phyloP scores from a whole-genome alignment of 1,140 invertebrate genomes.

The Melitaea cinxia region DNA sequence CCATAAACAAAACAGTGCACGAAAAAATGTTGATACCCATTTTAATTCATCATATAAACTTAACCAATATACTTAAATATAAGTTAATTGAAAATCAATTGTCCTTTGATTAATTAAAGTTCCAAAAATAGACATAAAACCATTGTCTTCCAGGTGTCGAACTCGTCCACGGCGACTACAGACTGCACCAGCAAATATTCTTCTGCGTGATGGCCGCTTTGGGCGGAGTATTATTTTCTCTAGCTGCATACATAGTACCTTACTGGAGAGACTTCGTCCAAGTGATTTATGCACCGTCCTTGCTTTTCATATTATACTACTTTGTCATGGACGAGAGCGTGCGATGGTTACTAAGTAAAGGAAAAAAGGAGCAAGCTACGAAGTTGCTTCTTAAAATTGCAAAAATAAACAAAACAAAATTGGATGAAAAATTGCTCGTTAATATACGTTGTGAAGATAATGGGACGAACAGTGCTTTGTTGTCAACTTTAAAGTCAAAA shows the following conservation, averaged over 20 bases:
- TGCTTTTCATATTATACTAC: constrained; percentile 52
- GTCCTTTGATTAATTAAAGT: too few species aligned
- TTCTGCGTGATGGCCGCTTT: constrained; percentile 39
- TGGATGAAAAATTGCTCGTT: constrained; percentile 42
- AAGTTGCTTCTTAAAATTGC: constrained; percentile 55
- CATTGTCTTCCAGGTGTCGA: constrained; percentile 54
- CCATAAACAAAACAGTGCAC: too few species aligned
- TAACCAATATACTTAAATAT: too few species aligned
- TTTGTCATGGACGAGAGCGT: constrained; percentile 62
- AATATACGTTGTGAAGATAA: constrained; percentile 49
- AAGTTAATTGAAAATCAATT: too few species aligned
- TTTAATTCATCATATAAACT: too few species aligned
- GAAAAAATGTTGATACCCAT: too few species aligned
- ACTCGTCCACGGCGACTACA: constrained; percentile 47
- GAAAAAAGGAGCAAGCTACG: constrained; percentile 50
- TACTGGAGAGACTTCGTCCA: constrained; percentile 61
- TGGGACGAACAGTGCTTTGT: constrained; percentile 19
- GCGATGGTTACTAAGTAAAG: constrained; percentile 86
- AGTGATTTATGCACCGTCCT: constrained; percentile 52
- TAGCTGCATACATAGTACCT: constrained; percentile 47
- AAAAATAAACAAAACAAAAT: constrained; percentile 44
- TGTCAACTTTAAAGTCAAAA: constrained; percentile 49
- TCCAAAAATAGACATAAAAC: background rate
- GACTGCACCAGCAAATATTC: constrained; percentile 44
- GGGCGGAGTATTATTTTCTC: constrained; percentile 47